phyloP scores from a whole-genome alignment of 2,888 invertebrate species.

The Colostygia pectinataria region DNA sequence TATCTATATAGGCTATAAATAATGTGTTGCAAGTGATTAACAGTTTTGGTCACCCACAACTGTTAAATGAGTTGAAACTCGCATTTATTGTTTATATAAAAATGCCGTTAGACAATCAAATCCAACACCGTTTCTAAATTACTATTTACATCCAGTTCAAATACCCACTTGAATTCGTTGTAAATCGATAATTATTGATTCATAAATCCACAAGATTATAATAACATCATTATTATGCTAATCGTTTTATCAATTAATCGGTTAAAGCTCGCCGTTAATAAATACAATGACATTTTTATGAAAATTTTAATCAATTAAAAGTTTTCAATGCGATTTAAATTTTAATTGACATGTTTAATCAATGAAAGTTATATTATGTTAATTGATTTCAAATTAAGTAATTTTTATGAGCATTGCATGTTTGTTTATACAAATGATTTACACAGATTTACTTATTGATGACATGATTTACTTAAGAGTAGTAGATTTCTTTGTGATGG shows the following conservation, averaged over 20 bases:
- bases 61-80: too few species aligned
- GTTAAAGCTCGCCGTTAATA: slow-evolving; percentile 25
- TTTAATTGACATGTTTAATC: too few species aligned
- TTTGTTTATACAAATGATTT: not conserved
- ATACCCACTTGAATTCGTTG: slow-evolving; percentile 19
- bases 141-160: slow-evolving; percentile 14
- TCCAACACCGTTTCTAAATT: slow-evolving; percentile 7
- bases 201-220: slow-evolving; percentile 43
- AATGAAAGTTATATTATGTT: too few species aligned
- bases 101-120: too few species aligned
- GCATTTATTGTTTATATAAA: too few species aligned
- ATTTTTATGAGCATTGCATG: slow-evolving; percentile 3
- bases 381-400: slow-evolving; percentile 15
- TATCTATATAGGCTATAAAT: too few species aligned
- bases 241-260: slow-evolving; percentile 46
- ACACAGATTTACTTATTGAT: too few species aligned
- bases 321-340: slow-evolving; percentile 10
- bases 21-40: too few species aligned
- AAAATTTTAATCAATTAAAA: slow-evolving; percentile 17
- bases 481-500: too few species aligned
- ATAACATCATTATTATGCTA: slow-evolving; percentile 49
- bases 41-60: too few species aligned
- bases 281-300: slow-evolving; percentile 17
- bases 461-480: too few species aligned
- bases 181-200: slow-evolving; percentile 19